Evolutionary conservation across 2,888 invertebrate genomes (phyloP).

Genomic region (Idaea dimidiata): DNA sequence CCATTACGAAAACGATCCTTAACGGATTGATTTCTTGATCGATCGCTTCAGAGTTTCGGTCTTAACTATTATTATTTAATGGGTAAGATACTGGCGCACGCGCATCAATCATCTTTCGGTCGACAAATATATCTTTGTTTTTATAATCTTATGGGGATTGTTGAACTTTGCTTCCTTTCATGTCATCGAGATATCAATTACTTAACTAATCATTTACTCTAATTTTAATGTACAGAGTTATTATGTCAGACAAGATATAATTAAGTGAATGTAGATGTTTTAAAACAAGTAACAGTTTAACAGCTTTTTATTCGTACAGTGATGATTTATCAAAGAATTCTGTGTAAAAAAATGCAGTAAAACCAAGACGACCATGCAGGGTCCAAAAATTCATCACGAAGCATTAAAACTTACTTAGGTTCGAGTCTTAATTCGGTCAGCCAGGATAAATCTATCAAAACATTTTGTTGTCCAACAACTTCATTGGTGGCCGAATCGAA

Average conservation of each 20-base stretch:
- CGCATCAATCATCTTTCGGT: slow-evolving; percentile 72
- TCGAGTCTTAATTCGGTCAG: slow-evolving; percentile 75
- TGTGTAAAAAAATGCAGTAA: slow-evolving; percentile 39
- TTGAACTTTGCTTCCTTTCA: slow-evolving; percentile 51
- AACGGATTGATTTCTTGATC: slow-evolving; percentile 76
- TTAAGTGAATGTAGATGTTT: background rate
- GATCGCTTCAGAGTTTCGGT: slow-evolving; percentile 62
- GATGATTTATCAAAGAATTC: background rate
- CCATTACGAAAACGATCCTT: slow-evolving; percentile 66
- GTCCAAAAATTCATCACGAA: slow-evolving; percentile 68
- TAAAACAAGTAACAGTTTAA: background rate
- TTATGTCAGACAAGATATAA: background rate
- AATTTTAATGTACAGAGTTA: slow-evolving; percentile 5
- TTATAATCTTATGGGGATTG: slow-evolving; percentile 45
- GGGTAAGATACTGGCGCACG: slow-evolving; percentile 63
- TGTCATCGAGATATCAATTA: slow-evolving; percentile 46
- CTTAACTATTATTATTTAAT: slow-evolving; percentile 79
- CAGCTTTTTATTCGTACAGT: background rate
- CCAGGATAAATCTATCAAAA: slow-evolving; percentile 81
- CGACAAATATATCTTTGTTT: slow-evolving; percentile 66
- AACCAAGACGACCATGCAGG: slow-evolving; percentile 47
- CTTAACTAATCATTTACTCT: slow-evolving; percentile 21
- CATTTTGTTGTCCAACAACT: slow-evolving; percentile 81
- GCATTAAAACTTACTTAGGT: slow-evolving; percentile 74
- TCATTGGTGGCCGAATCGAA: slow-evolving; percentile 81